Conservation (phyloP, 2,113 vertebrate species). For the Eptatretus burgeri region DNA sequence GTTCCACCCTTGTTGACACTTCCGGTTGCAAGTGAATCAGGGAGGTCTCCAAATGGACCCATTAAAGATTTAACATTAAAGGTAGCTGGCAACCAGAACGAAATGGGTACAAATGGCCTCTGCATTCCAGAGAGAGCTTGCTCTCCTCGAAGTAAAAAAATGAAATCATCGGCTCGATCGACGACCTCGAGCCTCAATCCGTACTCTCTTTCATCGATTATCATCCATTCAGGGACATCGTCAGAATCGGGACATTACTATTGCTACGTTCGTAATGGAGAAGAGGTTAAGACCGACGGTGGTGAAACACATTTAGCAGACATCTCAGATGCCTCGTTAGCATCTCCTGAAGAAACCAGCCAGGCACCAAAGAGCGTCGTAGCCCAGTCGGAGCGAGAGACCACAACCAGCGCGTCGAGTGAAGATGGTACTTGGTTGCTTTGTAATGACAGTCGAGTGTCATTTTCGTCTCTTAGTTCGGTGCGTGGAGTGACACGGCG, state of each 20-base stretch:
- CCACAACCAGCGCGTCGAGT: constrained; percentile 14
- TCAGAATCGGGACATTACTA: constrained; percentile 97
- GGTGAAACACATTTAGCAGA: constrained; percentile 18
- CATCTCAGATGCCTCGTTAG: constrained; percentile 16
- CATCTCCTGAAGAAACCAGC: constrained; percentile 14
- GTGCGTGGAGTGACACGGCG: constrained; percentile 79
- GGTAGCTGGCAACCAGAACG: no score
- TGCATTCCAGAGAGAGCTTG: neutral
- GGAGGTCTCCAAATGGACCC: no score
- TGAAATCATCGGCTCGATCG: neutral
- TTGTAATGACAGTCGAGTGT: constrained; percentile 91
- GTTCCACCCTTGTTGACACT: constrained; percentile 45
- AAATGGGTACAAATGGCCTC: no score
- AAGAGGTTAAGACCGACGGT: constrained; percentile 21
- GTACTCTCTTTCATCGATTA: constrained; percentile 61
- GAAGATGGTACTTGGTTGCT: constrained; percentile 45
- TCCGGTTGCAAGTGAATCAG: constrained; percentile 20
- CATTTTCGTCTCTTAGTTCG: constrained; percentile 75
- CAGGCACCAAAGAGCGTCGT: neutral
- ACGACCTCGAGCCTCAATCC: constrained; percentile 13
- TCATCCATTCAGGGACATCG: constrained; percentile 85
- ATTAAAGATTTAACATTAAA: no score
- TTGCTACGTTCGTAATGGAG: constrained; percentile 47
- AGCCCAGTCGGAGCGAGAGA: constrained; percentile 14
- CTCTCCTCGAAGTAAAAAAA: constrained; percentile 5